Base-by-base conservation (phyloP, 1,140 invertebrate genomes). In the Amyelois transitella region DNA sequence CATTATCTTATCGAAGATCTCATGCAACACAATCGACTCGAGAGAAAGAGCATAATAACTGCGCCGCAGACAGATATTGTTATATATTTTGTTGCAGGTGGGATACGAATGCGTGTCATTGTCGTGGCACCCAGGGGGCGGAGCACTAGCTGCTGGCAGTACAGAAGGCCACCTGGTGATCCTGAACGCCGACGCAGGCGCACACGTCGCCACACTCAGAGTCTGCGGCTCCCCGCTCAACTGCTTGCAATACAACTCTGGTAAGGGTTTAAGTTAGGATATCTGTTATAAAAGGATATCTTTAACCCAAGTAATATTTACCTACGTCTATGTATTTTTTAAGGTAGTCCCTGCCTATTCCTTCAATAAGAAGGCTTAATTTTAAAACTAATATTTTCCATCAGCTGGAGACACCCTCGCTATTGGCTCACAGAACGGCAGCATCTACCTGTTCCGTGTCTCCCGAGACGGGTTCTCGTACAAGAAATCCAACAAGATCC, bases 351-450 rank as follows among this genome's bases (percentile, higher is more conserved):
- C 20, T 6, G 7, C 7, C 18, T 6, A 18, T 48, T 48, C 14
- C 14, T 51, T 28, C 5, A 18, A 44, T 28, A 12, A 43, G n/a
- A 43, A 43, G 14, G 18, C 18, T 45, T 48, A 20, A 48, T 21
- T 48, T 17, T 18, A 44, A 44, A 6, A 18, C 43, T 44, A 28
- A 28, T 6, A 28, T 18, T 44, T 18, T 2, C 18, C 14, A 44
- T 50, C 79, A 98, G 96, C 96, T 81, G 97, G 97, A 6, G 94
- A 96, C 70, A 92, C 94, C 67, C 91, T 99, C 50, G 96, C 96
- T 0, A 94, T 97, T 79, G 96, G 96, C 12, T 97, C 96, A 0
- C 94, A 97, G 85, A 96, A 96, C 66, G 95, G 95, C 8, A 95
- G 94, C 70, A 92, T 97, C 32, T 96, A 96, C 73, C 84, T 96